These are phyloP conservation scores for Ellobius talpinus DNA, from an alignment of 2,113 vertebrate genomes.

Conservation along the genomic window DNA sequence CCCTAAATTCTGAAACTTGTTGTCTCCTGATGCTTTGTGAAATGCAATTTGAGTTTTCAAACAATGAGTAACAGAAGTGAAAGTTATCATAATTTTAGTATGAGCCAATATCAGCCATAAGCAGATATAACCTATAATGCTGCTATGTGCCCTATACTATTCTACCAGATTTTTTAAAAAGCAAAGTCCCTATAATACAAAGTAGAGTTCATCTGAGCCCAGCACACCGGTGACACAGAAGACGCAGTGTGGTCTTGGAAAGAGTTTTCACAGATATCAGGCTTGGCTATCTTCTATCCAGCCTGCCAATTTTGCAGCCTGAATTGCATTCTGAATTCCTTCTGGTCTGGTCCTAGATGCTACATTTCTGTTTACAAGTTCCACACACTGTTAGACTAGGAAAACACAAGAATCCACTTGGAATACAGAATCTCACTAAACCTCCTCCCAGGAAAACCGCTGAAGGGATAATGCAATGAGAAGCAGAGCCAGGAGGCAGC, in stretches of 20 bases:
- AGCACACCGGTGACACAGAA: not conserved
- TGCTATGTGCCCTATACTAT: not conserved
- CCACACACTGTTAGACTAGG: not conserved
- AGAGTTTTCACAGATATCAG: not conserved
- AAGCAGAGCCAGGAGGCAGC: not conserved
- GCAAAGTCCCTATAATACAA: constrained; percentile 45
- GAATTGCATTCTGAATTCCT: not conserved
- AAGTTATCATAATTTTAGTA: not conserved
- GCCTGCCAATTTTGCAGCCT: not conserved
- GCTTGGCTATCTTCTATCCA: not conserved
- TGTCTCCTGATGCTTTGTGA: constrained; percentile 16
- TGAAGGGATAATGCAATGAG: not conserved
- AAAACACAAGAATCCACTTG: constrained; percentile 4
- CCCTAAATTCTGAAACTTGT: constrained; percentile 44
- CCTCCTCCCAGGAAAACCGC: constrained; percentile 11
- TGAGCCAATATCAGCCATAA: not conserved
- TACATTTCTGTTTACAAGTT: not conserved
- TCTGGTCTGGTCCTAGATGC: not conserved
- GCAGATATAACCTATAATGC: not conserved
- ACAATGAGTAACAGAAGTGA: not conserved
- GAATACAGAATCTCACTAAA: not conserved
- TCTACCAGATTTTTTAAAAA: constrained; percentile 25
- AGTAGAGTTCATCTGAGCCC: not conserved
- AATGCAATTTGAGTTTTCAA: not conserved
- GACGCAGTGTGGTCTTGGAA: not conserved